These are phyloP conservation scores for Lepilemur ruficaudatus DNA, from an alignment of 2,797 vertebrate species.

Conservation along the genomic window DNA sequence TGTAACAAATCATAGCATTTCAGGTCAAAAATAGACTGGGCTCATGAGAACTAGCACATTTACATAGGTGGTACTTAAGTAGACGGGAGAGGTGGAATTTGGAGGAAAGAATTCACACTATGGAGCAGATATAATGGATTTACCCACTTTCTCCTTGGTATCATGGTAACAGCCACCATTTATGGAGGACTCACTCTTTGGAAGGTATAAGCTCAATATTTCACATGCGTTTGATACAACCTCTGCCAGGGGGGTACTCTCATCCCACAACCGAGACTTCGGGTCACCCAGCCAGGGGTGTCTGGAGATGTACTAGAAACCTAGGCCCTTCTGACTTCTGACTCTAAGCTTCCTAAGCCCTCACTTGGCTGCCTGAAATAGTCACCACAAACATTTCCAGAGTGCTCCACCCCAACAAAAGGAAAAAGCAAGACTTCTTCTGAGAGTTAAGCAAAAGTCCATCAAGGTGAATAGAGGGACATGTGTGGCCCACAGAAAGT, in stretches of 20 bases:
- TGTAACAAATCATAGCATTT: slow-evolving; percentile 48
- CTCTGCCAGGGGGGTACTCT: neutral
- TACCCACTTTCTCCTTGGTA: neutral
- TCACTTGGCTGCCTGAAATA: neutral
- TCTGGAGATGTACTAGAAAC: neutral
- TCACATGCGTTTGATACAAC: neutral
- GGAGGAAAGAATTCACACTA: neutral
- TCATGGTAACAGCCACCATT: neutral
- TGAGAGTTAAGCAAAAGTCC: neutral
- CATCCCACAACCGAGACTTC: neutral
- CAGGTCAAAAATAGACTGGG: slow-evolving; percentile 36
- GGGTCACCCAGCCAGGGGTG: neutral
- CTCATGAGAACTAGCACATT: neutral
- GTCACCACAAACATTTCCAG: neutral
- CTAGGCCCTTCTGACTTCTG: neutral
- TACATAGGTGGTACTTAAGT: neutral
- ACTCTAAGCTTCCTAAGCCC: neutral
- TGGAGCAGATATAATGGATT: neutral
- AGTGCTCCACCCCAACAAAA: neutral
- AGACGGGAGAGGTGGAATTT: neutral
- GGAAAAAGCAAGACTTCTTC: neutral
- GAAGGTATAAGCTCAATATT: neutral
- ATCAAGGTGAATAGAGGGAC: neutral
- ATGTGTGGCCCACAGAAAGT: neutral
- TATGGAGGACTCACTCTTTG: neutral